Base-by-base conservation (phyloP, 92 coral and sea anemone species). In the Hydrozoanthus gracilis region DNA sequence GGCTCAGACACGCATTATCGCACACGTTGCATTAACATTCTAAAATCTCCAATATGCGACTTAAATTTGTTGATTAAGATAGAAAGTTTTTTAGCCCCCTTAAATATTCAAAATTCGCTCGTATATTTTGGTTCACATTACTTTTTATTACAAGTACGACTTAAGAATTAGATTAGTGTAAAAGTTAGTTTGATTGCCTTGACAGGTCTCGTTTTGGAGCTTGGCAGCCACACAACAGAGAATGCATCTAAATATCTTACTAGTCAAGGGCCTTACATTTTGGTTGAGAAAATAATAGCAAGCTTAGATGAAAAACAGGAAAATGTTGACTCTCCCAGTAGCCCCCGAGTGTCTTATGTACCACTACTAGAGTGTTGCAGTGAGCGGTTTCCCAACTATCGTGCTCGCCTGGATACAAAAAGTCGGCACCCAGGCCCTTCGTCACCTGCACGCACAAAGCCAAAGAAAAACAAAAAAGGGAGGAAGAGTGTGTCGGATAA, bases 141-240 rank as follows among this genome's bases (percentile, higher is more conserved):
- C 39, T 27, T 27, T 27, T 27, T 27, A 27, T 27, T 27, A 27
- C 39, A 27, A 27, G 39, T 27, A 27, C 39, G 39, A 27, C 39
- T 27, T 2, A 27, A 27, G 39, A 27, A 27, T 27, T 46, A 72
- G n/a, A 39, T 72, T 44, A 8, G 17, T 62, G 17, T 66, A 66
- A 27, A 27, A 27, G 39, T 10, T 10, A 27, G 12, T 2, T 27
- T 68, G 10, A 5, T 2, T 35, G 4, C 51, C 16, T 58, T 11
- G 44, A 14, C 89, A 96, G 99, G 99, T 54, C 94, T 97, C 44
- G 99, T 97, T 14, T 92, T 97, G 47, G 95, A 94, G 62, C 91
- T 97, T 8, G 87, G 86, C 74, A 91, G 90, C 71, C 99, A 97
- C 77, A 88, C 87, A 75, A 91, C 88, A 58, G 99, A 97, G 27